Evolutionary conservation across 2,888 invertebrate genomes (phyloP), one percentile per base, ranked within the genome.

Genomic region (Apodemia mormo): DNA sequence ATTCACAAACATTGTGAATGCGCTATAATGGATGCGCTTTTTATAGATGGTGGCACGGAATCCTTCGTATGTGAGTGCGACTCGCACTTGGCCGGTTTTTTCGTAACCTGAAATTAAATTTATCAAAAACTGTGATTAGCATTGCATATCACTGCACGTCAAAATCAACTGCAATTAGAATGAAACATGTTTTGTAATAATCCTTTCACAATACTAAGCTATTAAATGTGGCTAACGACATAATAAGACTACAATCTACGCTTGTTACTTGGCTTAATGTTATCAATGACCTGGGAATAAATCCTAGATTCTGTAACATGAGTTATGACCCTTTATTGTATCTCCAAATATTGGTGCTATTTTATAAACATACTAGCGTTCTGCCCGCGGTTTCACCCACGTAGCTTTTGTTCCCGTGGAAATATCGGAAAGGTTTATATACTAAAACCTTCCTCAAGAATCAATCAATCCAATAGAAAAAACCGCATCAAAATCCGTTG

Each of bases 51-150:
- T 22, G 22, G 22, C 22, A 22, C 22, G 22, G 0, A 22, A 22
- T 22, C 22, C 22, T 22, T 22, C 22, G 22, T 22, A 22, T 22
- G 0, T 22, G 22, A 22, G 22, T 22, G 22, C 22, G 22, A 22
- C 22, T 22, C 22, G 22, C 22, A 22, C 22, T 22, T 22, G 22
- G 22, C 22, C 22, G 22, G 22, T 22, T 22, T 22, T 58, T 58
- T 29, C 56, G 8, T 58, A 58, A 58, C 9, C 10, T 30, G 29
- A 58, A 2, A 58, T 56, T 29, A 9, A 56, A 22, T 52, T 52
- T 52, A 30, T 58, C 56, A 58, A 58, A 58, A 58, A 22, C 58
- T 29, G 30, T 58, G 29, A 58, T 58, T 58, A 58, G 58, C 58
- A 30, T 58, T 58, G 58, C 30, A 58, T 58, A 58, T 45, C 12